Conservation (phyloP, 64 coral and sea anemone genomes). For the Pachyseris speciosa region DNA sequence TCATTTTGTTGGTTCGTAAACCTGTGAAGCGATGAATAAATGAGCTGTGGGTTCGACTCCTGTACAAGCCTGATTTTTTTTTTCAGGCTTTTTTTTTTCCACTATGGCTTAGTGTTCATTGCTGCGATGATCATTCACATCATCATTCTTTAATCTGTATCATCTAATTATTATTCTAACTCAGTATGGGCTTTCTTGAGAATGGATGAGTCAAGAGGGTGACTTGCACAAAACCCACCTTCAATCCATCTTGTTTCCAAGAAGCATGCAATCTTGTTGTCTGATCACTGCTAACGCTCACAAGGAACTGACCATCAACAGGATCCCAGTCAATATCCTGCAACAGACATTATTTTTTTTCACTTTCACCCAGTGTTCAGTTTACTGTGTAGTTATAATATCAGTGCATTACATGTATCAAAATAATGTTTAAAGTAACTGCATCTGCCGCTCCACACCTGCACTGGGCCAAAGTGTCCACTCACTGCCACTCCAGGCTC, state of each 20-base stretch:
- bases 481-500: slow-evolving; percentile 70
- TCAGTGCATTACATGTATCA: not conserved
- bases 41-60: too few species aligned
- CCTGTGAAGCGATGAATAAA: too few species aligned
- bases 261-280: slow-evolving; percentile 96
- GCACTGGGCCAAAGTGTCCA: slow-evolving; percentile 93
- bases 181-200: too few species aligned
- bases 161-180: too few species aligned
- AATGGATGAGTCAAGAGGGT: not conserved
- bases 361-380: not conserved
- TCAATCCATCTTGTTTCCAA: slow-evolving; percentile 66
- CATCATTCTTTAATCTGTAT: too few species aligned
- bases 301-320: slow-evolving; percentile 84
- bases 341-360: not conserved
- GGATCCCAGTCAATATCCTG: slow-evolving; percentile 98
- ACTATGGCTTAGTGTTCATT: too few species aligned
- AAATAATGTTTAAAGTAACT: not conserved
- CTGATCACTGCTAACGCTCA: slow-evolving; percentile 93
- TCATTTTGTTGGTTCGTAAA: too few species aligned
- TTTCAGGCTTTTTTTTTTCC: too few species aligned
- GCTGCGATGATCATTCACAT: too few species aligned
- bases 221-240: slow-evolving; percentile 50
- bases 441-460: slow-evolving; percentile 31
- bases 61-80: too few species aligned
- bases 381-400: not conserved